Base-by-base conservation (phyloP, 2,113 vertebrate genomes). In the Leptobrachium ailaonicum region DNA sequence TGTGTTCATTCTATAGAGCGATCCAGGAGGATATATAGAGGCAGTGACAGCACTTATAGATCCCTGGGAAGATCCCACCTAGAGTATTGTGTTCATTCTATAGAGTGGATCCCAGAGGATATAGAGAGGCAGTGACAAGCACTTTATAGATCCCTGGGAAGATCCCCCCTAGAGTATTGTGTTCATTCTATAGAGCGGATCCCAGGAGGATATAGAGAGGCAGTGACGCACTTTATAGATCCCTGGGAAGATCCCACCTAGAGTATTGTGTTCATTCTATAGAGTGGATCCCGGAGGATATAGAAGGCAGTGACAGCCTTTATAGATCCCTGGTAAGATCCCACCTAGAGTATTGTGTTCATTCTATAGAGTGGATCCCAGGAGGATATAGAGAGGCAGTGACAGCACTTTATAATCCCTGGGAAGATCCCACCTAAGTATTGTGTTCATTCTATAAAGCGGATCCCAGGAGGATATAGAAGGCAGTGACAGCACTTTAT, bases 271-370 rank as follows among this genome's bases (percentile, higher is more conserved):
- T 47, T 47, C 45, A 8, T 47, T 47, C 45, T 47, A 47, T 47
- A 47, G 45, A 47, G 45, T 8, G 8, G 45, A 47, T 47, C 45
- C 8, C 45, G 32, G 6, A 44, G 32, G 40, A 20, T 13, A 67
- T 4, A 14, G 9, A 58, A 69, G 41, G 13, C 14, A 69, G 66
- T 13, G 66, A 44, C 44, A 12, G 20, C 41, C 66, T 69, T 69
- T 69, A 69, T 69, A 69, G 66, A 69, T 69, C 66, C 66, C 66
- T 69, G 66, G 42, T 69, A 69, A 69, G 42, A 43, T 69, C 66
- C 44, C 66, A 43, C 66, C 41, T 43, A 69, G 41, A 69, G 66
- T 43, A 43, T 40, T 44, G 66, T 41, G 66, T 44, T 43, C 66
- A 43, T 41, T 68, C 66, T 44, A 44, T 14, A 69, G 41, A 69